These are phyloP conservation scores for Rhysida immarginata DNA, from an alignment of 1,140 invertebrate species.

Conservation along the genomic window DNA sequence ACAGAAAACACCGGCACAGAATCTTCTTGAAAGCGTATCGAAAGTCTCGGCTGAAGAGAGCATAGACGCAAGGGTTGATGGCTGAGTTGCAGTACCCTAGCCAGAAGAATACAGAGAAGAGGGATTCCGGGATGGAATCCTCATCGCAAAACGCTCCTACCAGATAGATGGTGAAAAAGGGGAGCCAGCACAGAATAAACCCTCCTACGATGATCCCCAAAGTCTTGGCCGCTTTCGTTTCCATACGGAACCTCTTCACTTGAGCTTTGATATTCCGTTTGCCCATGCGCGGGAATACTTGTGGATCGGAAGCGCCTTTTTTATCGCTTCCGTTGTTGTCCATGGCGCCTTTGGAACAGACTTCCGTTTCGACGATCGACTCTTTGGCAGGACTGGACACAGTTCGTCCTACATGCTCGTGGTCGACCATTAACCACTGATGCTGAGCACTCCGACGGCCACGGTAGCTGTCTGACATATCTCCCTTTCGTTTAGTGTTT, in stretches of 20 bases:
- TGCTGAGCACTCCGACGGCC: neutral
- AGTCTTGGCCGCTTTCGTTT: constrained; percentile 87
- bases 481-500: neutral
- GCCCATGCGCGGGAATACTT: constrained; percentile 48
- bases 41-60: constrained; percentile 82
- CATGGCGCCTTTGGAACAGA: constrained; percentile 14
- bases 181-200: constrained; percentile 85
- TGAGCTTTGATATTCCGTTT: constrained; percentile 71
- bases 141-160: constrained; percentile 58
- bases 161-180: constrained; percentile 88
- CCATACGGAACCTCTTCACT: constrained; percentile 71
- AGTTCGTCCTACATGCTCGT: neutral
- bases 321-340: constrained; percentile 9
- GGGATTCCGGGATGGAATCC: constrained; percentile 55
- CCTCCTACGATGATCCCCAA: constrained; percentile 84
- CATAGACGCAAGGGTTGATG: constrained; percentile 83
- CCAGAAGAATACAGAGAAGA: constrained; percentile 90
- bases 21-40: constrained; percentile 81
- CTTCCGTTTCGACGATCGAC: neutral
- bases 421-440: neutral
- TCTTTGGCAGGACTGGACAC: neutral
- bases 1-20: constrained; percentile 51
- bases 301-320: constrained; percentile 9
- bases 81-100: constrained; percentile 92
- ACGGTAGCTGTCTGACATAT: neutral